phyloP scores from a whole-genome alignment of 2,888 invertebrate species.

The Perdita meconis region DNA sequence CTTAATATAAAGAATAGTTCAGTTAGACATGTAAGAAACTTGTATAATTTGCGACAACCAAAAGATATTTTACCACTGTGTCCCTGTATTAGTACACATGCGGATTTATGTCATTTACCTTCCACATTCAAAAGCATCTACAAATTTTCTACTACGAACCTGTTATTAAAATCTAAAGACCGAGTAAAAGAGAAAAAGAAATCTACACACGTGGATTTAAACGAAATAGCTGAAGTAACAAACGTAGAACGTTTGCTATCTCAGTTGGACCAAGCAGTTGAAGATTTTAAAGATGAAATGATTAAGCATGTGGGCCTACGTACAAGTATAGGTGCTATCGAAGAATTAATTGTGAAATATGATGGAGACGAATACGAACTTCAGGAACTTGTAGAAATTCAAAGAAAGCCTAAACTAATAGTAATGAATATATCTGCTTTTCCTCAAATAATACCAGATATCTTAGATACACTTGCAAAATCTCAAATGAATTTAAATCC shows the following conservation, averaged over 20 bases:
- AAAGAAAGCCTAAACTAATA: slow-evolving; percentile 93
- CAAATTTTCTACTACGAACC: slow-evolving; percentile 44
- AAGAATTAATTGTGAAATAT: slow-evolving; percentile 89
- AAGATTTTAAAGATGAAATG: slow-evolving; percentile 91
- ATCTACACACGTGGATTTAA: slow-evolving; percentile 88
- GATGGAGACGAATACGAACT: slow-evolving; percentile 93
- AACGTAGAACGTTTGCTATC: slow-evolving; percentile 88
- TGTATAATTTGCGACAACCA: background rate
- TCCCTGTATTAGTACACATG: background rate
- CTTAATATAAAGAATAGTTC: background rate
- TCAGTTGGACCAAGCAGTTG: slow-evolving; percentile 88
- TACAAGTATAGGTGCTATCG: slow-evolving; percentile 92
- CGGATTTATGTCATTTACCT: background rate
- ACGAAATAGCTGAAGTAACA: slow-evolving; percentile 89
- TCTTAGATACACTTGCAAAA: slow-evolving; percentile 89
- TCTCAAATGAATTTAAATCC: slow-evolving; percentile 97
- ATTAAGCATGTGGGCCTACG: slow-evolving; percentile 92
- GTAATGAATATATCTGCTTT: slow-evolving; percentile 93
- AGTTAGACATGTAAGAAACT: background rate
- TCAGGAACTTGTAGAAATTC: slow-evolving; percentile 95
- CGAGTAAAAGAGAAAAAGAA: slow-evolving; percentile 78
- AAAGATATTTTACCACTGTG: background rate
- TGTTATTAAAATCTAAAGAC: slow-evolving; percentile 71
- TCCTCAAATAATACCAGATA: slow-evolving; percentile 93
- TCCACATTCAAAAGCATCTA: slow-evolving; percentile 6